Evolutionary conservation across 2,113 vertebrate species (phyloP), one percentile per base, ranked within the genome.

Genomic region (Thermophis baileyi): DNA sequence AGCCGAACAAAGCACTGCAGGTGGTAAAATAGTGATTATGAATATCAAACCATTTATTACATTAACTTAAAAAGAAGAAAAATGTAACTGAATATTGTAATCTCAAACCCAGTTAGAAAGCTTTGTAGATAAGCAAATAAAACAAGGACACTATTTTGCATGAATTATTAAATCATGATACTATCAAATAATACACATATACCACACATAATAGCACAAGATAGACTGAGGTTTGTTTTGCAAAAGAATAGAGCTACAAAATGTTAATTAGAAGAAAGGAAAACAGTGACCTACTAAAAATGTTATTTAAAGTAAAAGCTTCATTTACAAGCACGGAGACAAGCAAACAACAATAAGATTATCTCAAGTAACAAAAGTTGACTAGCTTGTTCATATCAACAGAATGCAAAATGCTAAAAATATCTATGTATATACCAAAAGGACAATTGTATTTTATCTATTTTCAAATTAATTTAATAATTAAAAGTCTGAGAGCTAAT

Each of bases 381-480:
- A 86, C 18, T 86, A 53, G 74, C 74, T 86, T 91, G 51, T 54
- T 55, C 25, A 57, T 40, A 54, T 55, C 51, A 44, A 47, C 57
- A 35, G 16, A 69, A 10, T 35, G 30, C 30, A 69, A 69, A 69
- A 4, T n/a, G 30, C 60, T 69, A 69, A 69, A 69, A 93, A 94
- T 94, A 95, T 95, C 35, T 88, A 95, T 95, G 88, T 81, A 22
- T 81, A 81, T 81, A 81, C 74, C 35, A 94, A 85, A 95, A 95
- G 87, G 69, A 93, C 5, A 85, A 51, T 90, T 96, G 92, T 93
- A 88, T 91, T 86, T 94, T 90, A 2, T 93, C 95, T 40, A 51
- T 50, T 81, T 69, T 90, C n/a, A 74, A 53, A 81, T 85, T 53
- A 35, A 81, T 81, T 81, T 81, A 44, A 81, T 44, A 44, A 81